Percentiles rank a stretch among this genome's conserved stretches.
Evolutionary conservation across 2,797 vertebrate genomes (phyloP).

Genomic region (Gymnodraco acuticeps): DNA sequence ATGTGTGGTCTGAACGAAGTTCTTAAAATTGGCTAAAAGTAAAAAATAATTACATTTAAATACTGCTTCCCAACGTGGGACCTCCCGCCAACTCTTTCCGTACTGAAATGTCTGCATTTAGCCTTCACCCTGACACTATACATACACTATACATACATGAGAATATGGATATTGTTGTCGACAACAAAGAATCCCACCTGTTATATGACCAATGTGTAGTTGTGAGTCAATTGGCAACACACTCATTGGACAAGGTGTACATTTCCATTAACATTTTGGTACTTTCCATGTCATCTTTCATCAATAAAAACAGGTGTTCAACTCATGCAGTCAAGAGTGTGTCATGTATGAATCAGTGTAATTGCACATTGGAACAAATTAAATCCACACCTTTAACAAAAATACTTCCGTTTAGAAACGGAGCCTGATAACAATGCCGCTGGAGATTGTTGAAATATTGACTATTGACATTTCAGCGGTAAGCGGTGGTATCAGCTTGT

Average conservation of each 20-base stretch:
- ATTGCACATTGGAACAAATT: not conserved
- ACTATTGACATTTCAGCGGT: not conserved
- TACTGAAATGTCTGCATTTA: not conserved
- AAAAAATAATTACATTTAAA: not conserved
- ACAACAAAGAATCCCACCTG: not conserved
- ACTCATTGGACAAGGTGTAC: not conserved
- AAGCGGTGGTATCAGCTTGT: too few relatives aligned
- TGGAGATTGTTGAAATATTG: not conserved
- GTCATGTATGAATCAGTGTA: not conserved
- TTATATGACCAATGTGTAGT: not conserved
- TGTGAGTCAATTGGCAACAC: too few relatives aligned
- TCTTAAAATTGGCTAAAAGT: not conserved
- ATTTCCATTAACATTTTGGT: not conserved
- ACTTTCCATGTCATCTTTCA: not conserved
- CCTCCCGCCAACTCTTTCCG: too few relatives aligned
- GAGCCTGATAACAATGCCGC: not conserved
- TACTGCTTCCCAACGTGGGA: not conserved
- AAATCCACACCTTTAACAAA: not conserved
- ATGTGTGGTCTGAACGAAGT: not conserved
- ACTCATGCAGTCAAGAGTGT: not conserved
- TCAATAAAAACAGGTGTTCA: not conserved
- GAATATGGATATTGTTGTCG: not conserved
- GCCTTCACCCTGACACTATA: not conserved
- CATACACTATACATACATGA: not conserved
- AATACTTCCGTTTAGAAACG: not conserved